phyloP scores from a whole-genome alignment of 1,140 invertebrate species.

The Aphis gossypii region DNA sequence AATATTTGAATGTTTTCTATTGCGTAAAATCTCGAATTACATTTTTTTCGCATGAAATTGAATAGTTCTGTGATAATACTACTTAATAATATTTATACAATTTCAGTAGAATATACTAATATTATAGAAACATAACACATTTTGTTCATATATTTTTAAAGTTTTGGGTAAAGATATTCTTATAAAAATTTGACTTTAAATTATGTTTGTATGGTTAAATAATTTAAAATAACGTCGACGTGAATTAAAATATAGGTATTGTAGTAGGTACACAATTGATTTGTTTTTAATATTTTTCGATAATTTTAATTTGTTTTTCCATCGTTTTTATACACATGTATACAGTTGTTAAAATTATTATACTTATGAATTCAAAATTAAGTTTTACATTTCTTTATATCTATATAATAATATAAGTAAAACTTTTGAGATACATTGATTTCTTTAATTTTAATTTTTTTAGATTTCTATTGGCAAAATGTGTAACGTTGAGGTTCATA shows the following conservation, averaged over 20 bases:
- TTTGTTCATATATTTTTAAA: neutral
- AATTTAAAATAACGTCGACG: neutral
- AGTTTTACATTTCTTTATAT: too few species aligned
- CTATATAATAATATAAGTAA: too few species aligned
- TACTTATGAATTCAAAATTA: neutral
- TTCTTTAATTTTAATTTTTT: neutral
- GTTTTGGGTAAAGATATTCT: neutral
- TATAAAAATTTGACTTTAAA: neutral
- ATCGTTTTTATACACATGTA: neutral
- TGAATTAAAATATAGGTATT: neutral
- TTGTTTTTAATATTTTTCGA: neutral
- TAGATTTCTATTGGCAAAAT: neutral
- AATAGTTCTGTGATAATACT: neutral
- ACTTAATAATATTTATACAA: neutral
- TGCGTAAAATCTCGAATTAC: neutral
- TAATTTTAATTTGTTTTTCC: neutral
- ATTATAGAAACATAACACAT: neutral
- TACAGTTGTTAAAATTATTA: neutral
- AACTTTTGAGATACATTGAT: neutral
- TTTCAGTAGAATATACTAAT: neutral
- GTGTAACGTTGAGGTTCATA: neutral
- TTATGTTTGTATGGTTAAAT: neutral
- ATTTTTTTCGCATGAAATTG: neutral
- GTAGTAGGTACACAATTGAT: neutral
- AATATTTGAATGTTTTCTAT: neutral